Evolutionary conservation across 2,797 vertebrate species (phyloP).

Genomic region (Halcyon leucocephala): DNA sequence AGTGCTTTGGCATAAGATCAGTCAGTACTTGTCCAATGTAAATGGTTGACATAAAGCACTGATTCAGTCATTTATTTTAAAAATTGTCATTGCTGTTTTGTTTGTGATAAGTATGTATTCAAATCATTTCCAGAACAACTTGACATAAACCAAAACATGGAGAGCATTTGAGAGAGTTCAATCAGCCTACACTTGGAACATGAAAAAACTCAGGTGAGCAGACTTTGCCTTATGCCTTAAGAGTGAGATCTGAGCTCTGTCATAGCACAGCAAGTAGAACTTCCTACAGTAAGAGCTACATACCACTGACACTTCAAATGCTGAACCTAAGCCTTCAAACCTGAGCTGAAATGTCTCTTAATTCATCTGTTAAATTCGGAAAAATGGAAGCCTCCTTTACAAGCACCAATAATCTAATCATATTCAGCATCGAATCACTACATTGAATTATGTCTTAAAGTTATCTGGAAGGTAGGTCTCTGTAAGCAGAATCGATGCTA

Average conservation of each 20-base stretch:
- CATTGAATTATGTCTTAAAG: neutral
- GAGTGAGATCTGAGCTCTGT: neutral
- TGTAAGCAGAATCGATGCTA: neutral
- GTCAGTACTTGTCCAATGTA: neutral
- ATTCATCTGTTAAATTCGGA: neutral
- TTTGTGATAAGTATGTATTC: constrained; percentile 23
- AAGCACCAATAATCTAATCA: neutral
- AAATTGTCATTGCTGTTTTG: constrained; percentile 35
- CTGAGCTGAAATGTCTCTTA: neutral
- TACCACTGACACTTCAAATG: neutral
- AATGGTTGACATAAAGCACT: neutral
- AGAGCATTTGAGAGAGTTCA: neutral
- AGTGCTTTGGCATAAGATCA: constrained; percentile 28
- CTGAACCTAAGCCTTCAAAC: neutral
- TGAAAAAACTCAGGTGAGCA: neutral
- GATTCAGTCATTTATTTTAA: neutral
- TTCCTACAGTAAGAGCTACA: neutral
- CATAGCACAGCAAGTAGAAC: neutral
- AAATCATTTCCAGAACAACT: neutral
- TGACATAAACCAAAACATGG: constrained; percentile 2
- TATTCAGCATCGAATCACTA: neutral
- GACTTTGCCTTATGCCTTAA: neutral
- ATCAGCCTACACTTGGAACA: neutral
- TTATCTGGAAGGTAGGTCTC: neutral
- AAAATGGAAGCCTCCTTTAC: neutral